A percentile compares a stretch with the other conserved stretches of the same genome.
phyloP scores from a whole-genome alignment of 2,113 vertebrate genomes.

The Leiothrix lutea region DNA sequence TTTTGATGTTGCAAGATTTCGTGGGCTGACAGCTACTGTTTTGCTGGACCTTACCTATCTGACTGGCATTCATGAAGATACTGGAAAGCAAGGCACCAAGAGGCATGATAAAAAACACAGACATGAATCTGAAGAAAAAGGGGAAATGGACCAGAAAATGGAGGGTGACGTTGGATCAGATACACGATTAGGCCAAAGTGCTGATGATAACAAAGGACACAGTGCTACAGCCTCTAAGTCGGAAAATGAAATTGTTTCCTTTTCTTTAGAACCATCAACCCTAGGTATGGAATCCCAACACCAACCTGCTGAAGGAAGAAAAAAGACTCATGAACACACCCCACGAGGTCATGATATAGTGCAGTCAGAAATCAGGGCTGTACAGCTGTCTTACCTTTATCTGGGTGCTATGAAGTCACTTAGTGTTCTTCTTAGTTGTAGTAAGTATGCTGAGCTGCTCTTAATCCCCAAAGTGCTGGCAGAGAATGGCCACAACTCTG shows the following conservation, averaged over 20 bases:
- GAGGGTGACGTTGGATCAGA: constrained; percentile 77
- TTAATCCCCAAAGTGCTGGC: constrained; percentile 91
- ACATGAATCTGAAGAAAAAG: constrained; percentile 82
- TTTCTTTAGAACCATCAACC: constrained; percentile 71
- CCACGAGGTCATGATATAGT: constrained; percentile 76
- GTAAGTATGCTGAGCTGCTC: constrained; percentile 94
- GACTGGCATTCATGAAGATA: constrained; percentile 93
- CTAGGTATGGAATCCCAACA: constrained; percentile 67
- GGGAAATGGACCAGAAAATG: constrained; percentile 73
- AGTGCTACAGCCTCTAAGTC: constrained; percentile 76
- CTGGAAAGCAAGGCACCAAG: constrained; percentile 79
- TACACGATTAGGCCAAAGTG: constrained; percentile 74
- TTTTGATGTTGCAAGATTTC: constrained; percentile 93
- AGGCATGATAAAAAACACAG: constrained; percentile 91
- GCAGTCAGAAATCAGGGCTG: constrained; percentile 90
- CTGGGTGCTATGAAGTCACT: constrained; percentile 97
- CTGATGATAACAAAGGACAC: constrained; percentile 85
- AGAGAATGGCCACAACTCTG: constrained; percentile 92
- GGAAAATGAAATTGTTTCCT: constrained; percentile 83
- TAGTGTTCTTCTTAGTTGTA: constrained; percentile 92
- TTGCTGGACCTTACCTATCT: constrained; percentile 96
- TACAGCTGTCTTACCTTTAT: constrained; percentile 95
- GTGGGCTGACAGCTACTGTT: constrained; percentile 90
- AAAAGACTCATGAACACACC: constrained; percentile 83
- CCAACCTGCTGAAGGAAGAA: constrained; percentile 77